Evolutionary conservation across 2,113 vertebrate genomes (phyloP).

Genomic region (Scopus umbretta): DNA sequence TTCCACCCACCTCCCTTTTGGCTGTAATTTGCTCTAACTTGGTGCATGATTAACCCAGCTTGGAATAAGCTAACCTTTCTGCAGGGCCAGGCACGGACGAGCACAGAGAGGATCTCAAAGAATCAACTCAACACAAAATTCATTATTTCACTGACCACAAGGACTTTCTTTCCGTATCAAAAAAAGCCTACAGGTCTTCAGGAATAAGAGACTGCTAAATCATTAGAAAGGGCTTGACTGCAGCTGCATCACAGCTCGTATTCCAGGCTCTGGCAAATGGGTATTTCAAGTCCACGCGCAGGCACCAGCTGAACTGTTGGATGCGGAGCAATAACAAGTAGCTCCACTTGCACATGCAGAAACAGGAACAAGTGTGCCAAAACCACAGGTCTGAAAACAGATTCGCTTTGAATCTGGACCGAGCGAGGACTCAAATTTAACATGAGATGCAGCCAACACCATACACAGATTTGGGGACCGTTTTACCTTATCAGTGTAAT

Average conservation of each 20-base stretch:
- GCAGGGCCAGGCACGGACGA: neutral
- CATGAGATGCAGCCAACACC: neutral
- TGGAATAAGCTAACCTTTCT: neutral
- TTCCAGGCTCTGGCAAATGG: neutral
- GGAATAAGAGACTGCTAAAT: neutral
- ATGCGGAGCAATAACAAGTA: neutral
- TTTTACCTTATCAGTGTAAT: neutral
- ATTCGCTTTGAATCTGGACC: neutral
- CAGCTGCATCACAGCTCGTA: neutral
- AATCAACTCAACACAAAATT: accelerated
- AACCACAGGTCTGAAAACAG: neutral
- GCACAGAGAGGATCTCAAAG: neutral
- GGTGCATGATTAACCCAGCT: neutral
- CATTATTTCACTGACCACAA: neutral
- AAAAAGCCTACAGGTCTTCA: neutral
- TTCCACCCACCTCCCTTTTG: neutral
- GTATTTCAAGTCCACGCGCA: accelerated
- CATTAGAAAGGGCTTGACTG: neutral
- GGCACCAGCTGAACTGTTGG: neutral
- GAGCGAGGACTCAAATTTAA: too few relatives aligned
- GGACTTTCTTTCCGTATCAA: too few relatives aligned
- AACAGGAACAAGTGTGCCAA: neutral
- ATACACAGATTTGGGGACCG: accelerated
- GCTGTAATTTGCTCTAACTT: neutral
- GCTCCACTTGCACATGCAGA: too few relatives aligned